Conservation (phyloP, 1,140 invertebrate genomes). For the Eueides isabella region DNA sequence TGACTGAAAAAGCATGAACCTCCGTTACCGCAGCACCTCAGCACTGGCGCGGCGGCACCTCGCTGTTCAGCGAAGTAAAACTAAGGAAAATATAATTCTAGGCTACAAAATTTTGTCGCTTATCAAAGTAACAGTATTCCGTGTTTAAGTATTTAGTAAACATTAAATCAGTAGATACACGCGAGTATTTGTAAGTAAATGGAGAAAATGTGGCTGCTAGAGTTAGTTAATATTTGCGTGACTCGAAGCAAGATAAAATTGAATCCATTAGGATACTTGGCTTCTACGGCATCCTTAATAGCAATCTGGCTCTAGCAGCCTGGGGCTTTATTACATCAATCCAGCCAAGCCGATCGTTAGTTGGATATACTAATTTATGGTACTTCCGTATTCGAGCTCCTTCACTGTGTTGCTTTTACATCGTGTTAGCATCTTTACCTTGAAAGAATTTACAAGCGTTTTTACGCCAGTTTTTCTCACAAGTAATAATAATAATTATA, state of each 20-base stretch:
- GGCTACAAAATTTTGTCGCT: background rate
- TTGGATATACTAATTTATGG: conserved; percentile 57
- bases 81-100: conserved; percentile 1
- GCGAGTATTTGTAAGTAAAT: background rate
- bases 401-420: conserved; percentile 65
- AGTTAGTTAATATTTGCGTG: conserved; percentile 25
- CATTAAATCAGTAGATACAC: background rate
- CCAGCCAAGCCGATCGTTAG: conserved; percentile 32
- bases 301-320: conserved; percentile 31
- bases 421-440: conserved; percentile 72
- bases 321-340: conserved; percentile 31
- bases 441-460: conserved; percentile 64
- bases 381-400: conserved; percentile 66
- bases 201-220: conserved; percentile 5
- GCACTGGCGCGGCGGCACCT: conserved; percentile 32
- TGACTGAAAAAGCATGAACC: conserved; percentile 55
- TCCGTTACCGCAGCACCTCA: conserved; percentile 37
- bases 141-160: background rate
- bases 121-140: background rate
- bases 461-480: conserved; percentile 63
- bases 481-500: conserved; percentile 71
- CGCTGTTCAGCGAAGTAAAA: conserved; percentile 20
- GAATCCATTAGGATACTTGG: conserved; percentile 25
- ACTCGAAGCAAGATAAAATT: conserved; percentile 26
- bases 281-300: conserved; percentile 31